A percentile compares a stretch with the other conserved stretches of the same genome.
Evolutionary conservation across 1,140 invertebrate species (phyloP).

Genomic region (Drosophila littoralis): DNA sequence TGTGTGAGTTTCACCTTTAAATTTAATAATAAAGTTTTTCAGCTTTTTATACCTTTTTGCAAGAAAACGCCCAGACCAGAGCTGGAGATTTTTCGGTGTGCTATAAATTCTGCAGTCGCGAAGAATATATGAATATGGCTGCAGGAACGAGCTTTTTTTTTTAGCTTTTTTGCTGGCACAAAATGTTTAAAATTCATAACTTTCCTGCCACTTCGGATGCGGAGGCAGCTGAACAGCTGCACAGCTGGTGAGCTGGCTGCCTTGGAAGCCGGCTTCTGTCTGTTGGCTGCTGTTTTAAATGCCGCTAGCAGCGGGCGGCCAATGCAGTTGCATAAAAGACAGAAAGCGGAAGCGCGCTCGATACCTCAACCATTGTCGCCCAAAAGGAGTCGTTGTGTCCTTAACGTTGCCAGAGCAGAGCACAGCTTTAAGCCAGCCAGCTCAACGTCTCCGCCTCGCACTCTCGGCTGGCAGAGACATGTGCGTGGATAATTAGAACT

Average conservation of each 20-base stretch:
- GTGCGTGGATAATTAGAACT: slow-evolving; percentile 82
- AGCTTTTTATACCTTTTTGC: slow-evolving; percentile 8
- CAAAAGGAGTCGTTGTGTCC: slow-evolving; percentile 9
- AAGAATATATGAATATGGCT: slow-evolving; percentile 62
- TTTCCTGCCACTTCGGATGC: slow-evolving; percentile 72
- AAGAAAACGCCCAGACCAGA: slow-evolving; percentile 30
- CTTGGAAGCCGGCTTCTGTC: slow-evolving; percentile 23
- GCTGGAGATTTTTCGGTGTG: slow-evolving; percentile 54
- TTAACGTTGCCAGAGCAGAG: background rate
- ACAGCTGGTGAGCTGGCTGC: slow-evolving; percentile 69
- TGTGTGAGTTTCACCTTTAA: slow-evolving; percentile 35
- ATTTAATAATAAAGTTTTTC: slow-evolving; percentile 60
- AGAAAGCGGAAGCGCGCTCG: slow-evolving; percentile 70
- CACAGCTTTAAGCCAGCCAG: slow-evolving; percentile 34
- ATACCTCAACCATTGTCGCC: slow-evolving; percentile 57
- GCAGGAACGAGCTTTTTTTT: slow-evolving; percentile 52
- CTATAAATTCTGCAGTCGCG: slow-evolving; percentile 70
- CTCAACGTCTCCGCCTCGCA: slow-evolving; percentile 10
- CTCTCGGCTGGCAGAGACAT: slow-evolving; percentile 59
- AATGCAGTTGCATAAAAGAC: slow-evolving; percentile 81
- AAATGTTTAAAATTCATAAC: slow-evolving; percentile 83
- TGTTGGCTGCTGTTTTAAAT: slow-evolving; percentile 76
- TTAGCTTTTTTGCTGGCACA: slow-evolving; percentile 52
- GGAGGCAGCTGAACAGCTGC: slow-evolving; percentile 71
- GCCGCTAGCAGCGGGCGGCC: slow-evolving; percentile 74